Conservation (phyloP, 2,888 invertebrate genomes). For the Heliconius hortense region DNA sequence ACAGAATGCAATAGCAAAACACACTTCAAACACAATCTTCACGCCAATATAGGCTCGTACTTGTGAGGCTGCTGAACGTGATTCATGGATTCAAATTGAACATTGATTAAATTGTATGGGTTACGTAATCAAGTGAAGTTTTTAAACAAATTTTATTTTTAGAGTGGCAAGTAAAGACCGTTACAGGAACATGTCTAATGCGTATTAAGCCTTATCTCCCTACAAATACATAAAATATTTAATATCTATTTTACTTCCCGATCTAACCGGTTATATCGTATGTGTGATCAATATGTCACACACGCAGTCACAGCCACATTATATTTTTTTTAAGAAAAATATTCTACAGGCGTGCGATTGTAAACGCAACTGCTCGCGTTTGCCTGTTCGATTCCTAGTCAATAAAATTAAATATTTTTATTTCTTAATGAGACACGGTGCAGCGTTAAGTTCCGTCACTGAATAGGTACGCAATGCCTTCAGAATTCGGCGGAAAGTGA, state of each 20-base stretch:
- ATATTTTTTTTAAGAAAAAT: not conserved
- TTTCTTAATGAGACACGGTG: no score
- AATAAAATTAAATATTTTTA: no score
- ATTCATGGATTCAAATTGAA: slow-evolving; percentile 12
- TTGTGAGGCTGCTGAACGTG: slow-evolving; percentile 23
- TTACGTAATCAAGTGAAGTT: not conserved
- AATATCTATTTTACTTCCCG: slow-evolving; percentile 4
- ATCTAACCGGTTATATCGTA: slow-evolving; percentile 3
- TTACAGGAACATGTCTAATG: not conserved
- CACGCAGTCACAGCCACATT: not conserved
- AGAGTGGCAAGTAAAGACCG: not conserved
- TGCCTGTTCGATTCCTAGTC: no score
- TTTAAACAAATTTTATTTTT: not conserved
- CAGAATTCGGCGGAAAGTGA: no score
- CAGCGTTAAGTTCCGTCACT: no score
- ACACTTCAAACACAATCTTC: not conserved
- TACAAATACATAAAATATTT: slow-evolving; percentile 11
- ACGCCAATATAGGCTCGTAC: slow-evolving; percentile 5
- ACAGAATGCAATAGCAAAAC: not conserved
- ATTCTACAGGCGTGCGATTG: no score
- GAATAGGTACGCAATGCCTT: no score
- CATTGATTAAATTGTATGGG: not conserved
- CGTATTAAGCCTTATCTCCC: not conserved
- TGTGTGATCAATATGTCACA: not conserved
- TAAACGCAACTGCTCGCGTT: no score